phyloP scores from a whole-genome alignment of 2,113 vertebrate genomes.

The Taxidea taxus region DNA sequence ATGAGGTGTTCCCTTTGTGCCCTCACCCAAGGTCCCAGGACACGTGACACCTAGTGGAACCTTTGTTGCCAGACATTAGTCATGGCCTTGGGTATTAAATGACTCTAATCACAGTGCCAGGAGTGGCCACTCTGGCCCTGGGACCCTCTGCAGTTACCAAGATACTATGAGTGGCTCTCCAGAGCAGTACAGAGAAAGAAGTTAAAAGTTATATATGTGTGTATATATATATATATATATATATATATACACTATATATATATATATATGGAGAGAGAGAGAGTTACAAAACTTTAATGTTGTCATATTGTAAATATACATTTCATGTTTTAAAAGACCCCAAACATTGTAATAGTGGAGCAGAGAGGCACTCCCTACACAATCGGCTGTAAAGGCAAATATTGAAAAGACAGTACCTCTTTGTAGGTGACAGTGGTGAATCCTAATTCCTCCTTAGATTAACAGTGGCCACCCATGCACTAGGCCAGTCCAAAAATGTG shows the following conservation, averaged over 20 bases:
- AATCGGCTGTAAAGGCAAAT: neutral
- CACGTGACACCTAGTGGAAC: neutral
- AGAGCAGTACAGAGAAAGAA: slow-evolving; percentile 18
- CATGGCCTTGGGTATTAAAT: slow-evolving; percentile 48
- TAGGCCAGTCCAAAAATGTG: neutral
- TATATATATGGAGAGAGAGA: neutral
- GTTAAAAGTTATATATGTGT: neutral
- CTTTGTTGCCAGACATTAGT: slow-evolving; percentile 29
- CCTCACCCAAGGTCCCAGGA: neutral
- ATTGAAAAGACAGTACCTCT: neutral
- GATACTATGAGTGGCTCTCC: slow-evolving; percentile 44
- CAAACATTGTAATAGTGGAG: neutral
- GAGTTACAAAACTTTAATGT: neutral
- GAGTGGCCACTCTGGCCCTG: slow-evolving; percentile 19
- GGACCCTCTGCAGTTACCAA: neutral
- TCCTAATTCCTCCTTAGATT: neutral
- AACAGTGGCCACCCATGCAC: neutral
- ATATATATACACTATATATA: too few species aligned
- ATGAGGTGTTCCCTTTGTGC: neutral
- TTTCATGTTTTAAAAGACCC: neutral
- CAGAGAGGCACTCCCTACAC: neutral
- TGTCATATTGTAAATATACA: neutral
- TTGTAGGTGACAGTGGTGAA: neutral
- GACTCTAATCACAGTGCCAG: slow-evolving; percentile 49
- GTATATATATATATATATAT: neutral